Evolutionary conservation across 2,888 invertebrate genomes (phyloP).

Genomic region (Gymnosoma rotundatum): DNA sequence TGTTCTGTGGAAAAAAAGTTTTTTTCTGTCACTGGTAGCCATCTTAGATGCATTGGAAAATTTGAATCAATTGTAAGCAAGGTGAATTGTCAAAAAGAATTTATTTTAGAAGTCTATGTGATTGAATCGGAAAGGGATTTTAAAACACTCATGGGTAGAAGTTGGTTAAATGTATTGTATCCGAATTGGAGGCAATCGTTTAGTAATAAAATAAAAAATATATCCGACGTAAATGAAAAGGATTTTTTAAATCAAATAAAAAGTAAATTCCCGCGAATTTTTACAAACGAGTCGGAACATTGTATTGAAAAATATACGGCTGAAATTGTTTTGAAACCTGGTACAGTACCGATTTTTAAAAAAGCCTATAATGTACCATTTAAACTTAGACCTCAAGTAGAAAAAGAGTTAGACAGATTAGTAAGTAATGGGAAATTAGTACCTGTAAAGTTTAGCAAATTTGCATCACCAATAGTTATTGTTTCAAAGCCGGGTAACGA

Average conservation of each 20-base stretch:
- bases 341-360: no score
- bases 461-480: conserved; percentile 76
- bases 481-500: conserved; percentile 72
- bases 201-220: conserved; percentile 28
- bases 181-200: conserved; percentile 36
- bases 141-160: conserved; percentile 45
- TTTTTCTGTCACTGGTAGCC: conserved; percentile 50
- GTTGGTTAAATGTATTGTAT: conserved; percentile 52
- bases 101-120: conserved; percentile 38
- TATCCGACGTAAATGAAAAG: neutral
- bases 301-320: neutral
- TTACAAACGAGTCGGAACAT: conserved; percentile 60
- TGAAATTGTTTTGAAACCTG: no score
- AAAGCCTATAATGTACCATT: no score
- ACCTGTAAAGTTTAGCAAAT: conserved; percentile 47
- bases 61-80: conserved; percentile 33
- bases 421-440: no score
- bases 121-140: conserved; percentile 52
- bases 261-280: conserved; percentile 32
- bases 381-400: no score
- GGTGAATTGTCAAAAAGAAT: conserved; percentile 6
- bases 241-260: no score
- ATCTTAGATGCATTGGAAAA: conserved; percentile 42
- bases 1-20: conserved; percentile 36
- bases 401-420: no score